Evolutionary conservation across 2,113 vertebrate species (phyloP), one percentile per base, ranked within the genome.

Genomic region (Mirza zaza): DNA sequence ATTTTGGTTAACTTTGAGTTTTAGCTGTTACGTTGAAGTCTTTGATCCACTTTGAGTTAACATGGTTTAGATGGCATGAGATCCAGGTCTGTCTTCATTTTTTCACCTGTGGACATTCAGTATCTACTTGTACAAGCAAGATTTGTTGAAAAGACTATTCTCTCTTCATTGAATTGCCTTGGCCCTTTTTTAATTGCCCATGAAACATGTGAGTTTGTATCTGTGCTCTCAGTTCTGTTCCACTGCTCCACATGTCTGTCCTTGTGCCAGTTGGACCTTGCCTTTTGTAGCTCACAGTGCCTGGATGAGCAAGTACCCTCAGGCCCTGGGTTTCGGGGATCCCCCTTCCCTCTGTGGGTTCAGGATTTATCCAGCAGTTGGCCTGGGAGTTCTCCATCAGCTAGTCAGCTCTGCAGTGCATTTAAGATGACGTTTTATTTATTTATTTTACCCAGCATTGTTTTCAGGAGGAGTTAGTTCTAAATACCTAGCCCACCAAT

Each of bases 381-480:
- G 39, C 29, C 17, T 25, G n/a, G 59, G 32, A 27, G 29, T 36
- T 76, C 32, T 70, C 29, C 11, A 36, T 77, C 29, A 25, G 50
- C 34, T 81, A 10, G 36, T 42, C 13, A 36, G 7, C 34, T 85
- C 27, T 50, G 39, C 13, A 18, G 42, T 84, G 29, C 52, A 90
- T 79, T 48, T 75, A 73, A 86, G 55, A 45, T 84, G 42, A 42
- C 12, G 27, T 42, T 32, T 82, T 82, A 52, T 52, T 80, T 42
- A 61, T 27, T 48, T 80, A 75, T 42, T 57, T 88, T 42, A 59
- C 50, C 14, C 7, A 85, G 15, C 39, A 27, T 39, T 52, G 86
- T 45, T 68, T 86, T 86, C 57, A 86, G 85, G n/a, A 89, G 71
- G 6, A 65, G 32, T 89, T 90, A 65, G 32, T 93, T 90, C 67